Base-by-base conservation (phyloP, 2,797 vertebrate species). In the Coilia nasus region DNA sequence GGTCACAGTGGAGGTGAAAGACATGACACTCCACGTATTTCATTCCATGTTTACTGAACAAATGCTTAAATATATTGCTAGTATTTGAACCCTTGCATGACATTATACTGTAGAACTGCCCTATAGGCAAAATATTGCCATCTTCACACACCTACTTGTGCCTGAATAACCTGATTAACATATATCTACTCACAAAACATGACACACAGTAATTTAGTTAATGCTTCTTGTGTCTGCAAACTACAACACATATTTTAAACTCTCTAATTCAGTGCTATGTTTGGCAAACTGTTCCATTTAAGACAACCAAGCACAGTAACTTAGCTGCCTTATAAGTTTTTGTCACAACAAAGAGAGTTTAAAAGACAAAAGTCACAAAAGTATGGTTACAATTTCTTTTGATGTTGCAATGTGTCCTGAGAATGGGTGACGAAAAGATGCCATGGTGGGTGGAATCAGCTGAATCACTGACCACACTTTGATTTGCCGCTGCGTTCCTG, bases 391-490 rank as follows among this genome's bases (percentile, higher is more conserved):
- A 67, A 15, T 31, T 67, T 67, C 62, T 67, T 67, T 67, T 25
- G 62, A 67, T 67, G 23, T 31, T 67, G 62, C 14, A 23, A 67
- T 67, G 23, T 25, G 89, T 99, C 98, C 0, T 97, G 97, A 82
- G 97, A 96, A 91, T 97, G 95, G 94, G 96, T 94, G 93, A 97
- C 92, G 96, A 94, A 96, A 97, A 10, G 97, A 94, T 94, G 98
- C 96, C 88, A 98, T 90, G 90, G 97, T 41, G 35, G 35, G 35
- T 5, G 81, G 97, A 96, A 95, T 96, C 97, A 93, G 97, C 95
- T 92, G 97, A 94, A 89, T 89, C 90, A 88, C 96, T 96, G 92
- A 97, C 96, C 92, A n/a, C n/a, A 93, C 95, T 95, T 90, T 96
- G 93, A 91, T 95, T 97, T 87, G 96, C 95, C 92, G 96, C 95